These are phyloP conservation scores for Lepilemur septentrionalis DNA, from an alignment of 2,797 vertebrate species.

Conservation along the genomic window DNA sequence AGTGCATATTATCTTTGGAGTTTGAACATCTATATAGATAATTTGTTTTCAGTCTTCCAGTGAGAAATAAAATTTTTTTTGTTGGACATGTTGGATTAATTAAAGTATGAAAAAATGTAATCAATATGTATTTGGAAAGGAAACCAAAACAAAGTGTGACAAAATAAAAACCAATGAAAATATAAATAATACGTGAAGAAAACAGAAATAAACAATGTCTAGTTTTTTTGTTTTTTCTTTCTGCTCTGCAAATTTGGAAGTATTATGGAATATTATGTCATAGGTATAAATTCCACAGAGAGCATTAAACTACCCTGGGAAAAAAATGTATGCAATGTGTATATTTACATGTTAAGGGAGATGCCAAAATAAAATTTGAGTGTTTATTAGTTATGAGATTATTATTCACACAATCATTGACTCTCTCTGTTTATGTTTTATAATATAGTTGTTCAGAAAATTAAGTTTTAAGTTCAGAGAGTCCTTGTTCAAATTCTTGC, in stretches of 20 bases:
- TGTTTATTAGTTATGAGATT: neutral
- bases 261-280: neutral
- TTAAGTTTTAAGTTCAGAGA: neutral
- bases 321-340: neutral
- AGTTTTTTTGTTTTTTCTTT: neutral
- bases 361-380: neutral
- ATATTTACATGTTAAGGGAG: neutral
- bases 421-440: neutral
- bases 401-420: neutral
- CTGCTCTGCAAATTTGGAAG: neutral
- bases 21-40: constrained; percentile 2
- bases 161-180: neutral
- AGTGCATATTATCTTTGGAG: neutral
- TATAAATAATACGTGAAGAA: neutral
- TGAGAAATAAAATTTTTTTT: neutral
- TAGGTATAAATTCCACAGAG: neutral
- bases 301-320: neutral
- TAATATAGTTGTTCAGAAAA: neutral
- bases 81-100: neutral
- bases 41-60: constrained; percentile 31
- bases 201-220: neutral
- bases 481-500: neutral
- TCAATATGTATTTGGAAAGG: neutral
- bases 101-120: neutral
- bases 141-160: neutral